Conservation (phyloP, 2,797 vertebrate species). For the Catamblyrhynchus diadema region DNA sequence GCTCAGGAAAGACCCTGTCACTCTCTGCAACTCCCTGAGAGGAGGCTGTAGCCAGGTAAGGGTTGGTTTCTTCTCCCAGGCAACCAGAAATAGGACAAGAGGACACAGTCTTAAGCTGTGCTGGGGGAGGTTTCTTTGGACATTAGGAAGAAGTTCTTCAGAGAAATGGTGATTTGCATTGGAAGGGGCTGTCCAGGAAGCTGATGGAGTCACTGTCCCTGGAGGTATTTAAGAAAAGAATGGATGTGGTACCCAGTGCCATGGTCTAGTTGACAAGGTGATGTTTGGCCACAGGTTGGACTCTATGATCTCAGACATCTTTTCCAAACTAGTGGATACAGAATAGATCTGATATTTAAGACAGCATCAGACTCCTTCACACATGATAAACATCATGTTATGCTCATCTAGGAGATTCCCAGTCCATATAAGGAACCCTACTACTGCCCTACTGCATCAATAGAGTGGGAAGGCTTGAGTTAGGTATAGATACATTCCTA, state of each 20-base stretch:
- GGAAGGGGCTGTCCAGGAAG: not conserved
- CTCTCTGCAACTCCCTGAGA: not conserved
- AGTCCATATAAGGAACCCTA: not conserved
- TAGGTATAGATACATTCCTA: not conserved
- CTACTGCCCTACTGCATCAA: no score
- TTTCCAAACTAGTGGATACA: not conserved
- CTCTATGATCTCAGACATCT: not conserved
- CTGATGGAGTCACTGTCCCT: not conserved
- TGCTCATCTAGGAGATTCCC: not conserved
- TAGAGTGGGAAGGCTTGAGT: not conserved
- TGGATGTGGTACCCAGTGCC: not conserved
- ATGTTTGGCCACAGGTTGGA: no score
- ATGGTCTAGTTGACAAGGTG: no score
- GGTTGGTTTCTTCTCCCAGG: fast-evolving
- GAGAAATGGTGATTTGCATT: not conserved
- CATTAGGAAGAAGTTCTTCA: not conserved
- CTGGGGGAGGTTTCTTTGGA: not conserved
- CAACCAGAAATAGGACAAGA: not conserved
- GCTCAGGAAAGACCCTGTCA: not conserved
- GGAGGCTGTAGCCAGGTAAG: no score
- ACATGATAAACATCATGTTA: not conserved
- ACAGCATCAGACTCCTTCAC: not conserved
- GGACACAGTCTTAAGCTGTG: fast-evolving
- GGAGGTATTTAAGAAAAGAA: not conserved
- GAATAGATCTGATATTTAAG: not conserved